phyloP scores from a whole-genome alignment of 2,797 vertebrate genomes.

The Pangasius mekongensis region DNA sequence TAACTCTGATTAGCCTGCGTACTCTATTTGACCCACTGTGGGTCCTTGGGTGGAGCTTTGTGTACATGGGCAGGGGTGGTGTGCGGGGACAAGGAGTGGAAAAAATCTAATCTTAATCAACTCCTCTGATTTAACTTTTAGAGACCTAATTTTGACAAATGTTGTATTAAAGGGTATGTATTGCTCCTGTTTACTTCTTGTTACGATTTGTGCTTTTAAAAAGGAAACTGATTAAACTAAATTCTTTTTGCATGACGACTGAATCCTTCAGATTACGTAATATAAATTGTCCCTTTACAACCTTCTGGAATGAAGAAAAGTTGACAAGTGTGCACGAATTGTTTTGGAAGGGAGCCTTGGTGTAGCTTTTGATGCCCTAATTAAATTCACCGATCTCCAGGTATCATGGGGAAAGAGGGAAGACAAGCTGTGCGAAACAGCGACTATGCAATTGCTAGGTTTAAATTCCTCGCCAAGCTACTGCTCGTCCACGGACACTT shows the following conservation, averaged over 20 bases:
- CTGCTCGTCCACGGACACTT: constrained; percentile 98
- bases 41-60: background rate
- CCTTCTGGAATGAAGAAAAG: background rate
- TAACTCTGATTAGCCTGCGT: background rate
- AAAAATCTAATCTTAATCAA: background rate
- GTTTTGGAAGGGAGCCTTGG: background rate
- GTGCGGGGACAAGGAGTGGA: background rate
- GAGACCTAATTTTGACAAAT: background rate
- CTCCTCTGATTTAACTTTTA: background rate
- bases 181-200: background rate
- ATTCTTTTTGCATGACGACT: background rate
- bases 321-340: background rate
- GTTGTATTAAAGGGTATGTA: background rate
- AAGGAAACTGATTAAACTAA: background rate
- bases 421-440: constrained; percentile 98
- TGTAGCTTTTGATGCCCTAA: background rate
- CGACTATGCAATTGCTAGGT: constrained; percentile 99
- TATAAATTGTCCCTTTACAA: background rate
- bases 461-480: constrained; percentile 95
- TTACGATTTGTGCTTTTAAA: background rate
- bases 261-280: background rate
- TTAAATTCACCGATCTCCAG: constrained; percentile 64
- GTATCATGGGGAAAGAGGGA: constrained; percentile 99
- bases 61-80: background rate
- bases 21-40: background rate